Conservation (phyloP, 2,113 vertebrate species). For the Campylorhamphus procurvoides region DNA sequence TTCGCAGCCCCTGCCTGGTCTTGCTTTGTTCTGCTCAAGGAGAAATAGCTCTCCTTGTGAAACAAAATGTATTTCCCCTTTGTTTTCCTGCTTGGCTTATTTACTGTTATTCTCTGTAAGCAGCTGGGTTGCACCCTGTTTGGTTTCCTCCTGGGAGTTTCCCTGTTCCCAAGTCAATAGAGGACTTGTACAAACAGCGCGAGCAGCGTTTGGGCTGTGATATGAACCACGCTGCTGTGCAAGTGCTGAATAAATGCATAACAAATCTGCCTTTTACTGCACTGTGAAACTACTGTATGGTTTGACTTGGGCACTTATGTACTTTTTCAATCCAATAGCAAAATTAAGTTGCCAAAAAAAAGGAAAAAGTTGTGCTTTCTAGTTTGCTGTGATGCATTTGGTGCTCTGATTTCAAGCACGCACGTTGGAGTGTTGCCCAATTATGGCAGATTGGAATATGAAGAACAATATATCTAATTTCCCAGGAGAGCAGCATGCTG, state of each 20-base stretch:
- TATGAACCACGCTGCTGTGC: not conserved
- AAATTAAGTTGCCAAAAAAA: not conserved
- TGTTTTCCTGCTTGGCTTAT: not conserved
- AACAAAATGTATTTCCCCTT: not conserved
- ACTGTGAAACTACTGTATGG: not conserved
- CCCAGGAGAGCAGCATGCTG: not conserved
- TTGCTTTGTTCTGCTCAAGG: not conserved
- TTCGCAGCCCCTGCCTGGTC: accelerated
- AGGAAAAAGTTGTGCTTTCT: not conserved
- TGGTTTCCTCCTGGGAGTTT: constrained; percentile 19
- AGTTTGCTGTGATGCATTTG: not conserved
- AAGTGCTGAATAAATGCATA: constrained; percentile 26
- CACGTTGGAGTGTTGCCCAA: not conserved
- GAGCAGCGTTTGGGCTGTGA: not conserved
- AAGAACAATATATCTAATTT: constrained; percentile 1
- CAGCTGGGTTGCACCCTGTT: not conserved
- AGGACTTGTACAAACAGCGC: not conserved
- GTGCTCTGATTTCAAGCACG: not conserved
- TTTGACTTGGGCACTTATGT: not conserved
- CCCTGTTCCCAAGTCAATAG: not conserved
- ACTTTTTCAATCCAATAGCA: not conserved
- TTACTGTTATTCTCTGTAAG: not conserved
- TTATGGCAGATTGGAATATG: not conserved
- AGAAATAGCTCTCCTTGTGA: not conserved
- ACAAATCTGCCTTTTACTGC: not conserved